Evolutionary conservation across 2,888 invertebrate genomes (phyloP), one percentile per base, ranked within the genome.

Genomic region (Pyrrhia umbra): DNA sequence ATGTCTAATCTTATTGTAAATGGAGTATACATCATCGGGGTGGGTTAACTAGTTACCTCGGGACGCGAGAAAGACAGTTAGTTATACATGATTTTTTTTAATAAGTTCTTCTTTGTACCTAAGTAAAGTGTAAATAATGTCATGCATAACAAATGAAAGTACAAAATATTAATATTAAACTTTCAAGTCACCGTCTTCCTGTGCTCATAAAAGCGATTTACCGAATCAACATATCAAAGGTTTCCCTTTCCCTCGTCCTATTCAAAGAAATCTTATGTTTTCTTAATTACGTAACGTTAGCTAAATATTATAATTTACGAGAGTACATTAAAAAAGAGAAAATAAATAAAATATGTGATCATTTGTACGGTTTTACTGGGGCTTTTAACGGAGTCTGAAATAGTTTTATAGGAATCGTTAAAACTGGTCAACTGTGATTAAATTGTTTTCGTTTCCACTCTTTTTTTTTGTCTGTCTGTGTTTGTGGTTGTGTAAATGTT

Each of bases 371-470:
- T 68, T 68, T 74, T 67, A 70, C 50, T 57, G 62, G 74, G 68
- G 57, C 30, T 70, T 79, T 85, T 85, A 86, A 87, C 81, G 83
- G 69, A 77, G 63, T 77, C 83, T 42, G 78, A 89, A 90, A 90
- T 90, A 90, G 88, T 86, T 91, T 90, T 85, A 87, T 87, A 75
- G 71, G 68, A 63, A 75, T 77, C 78, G 78, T 80, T 80, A 84
- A 84, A 80, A 76, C 75, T 52, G 34, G 60, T 65, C 70, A 66
- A 67, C 68, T 59, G 66, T 64, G 54, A 75, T 68, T 47, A 68
- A 69, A 62, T 59, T 46, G 67, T 71, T 75, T 73, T 67, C 49
- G 62, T 66, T 63, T 50, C 47, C 18, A 21, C 65, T 46, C 30
- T 68, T 66, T 65, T 51, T 57, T 68, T 58, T 61, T 55, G 47